These are phyloP conservation scores for Nesogale talazaci DNA, from an alignment of 2,113 vertebrate species.

Conservation along the genomic window DNA sequence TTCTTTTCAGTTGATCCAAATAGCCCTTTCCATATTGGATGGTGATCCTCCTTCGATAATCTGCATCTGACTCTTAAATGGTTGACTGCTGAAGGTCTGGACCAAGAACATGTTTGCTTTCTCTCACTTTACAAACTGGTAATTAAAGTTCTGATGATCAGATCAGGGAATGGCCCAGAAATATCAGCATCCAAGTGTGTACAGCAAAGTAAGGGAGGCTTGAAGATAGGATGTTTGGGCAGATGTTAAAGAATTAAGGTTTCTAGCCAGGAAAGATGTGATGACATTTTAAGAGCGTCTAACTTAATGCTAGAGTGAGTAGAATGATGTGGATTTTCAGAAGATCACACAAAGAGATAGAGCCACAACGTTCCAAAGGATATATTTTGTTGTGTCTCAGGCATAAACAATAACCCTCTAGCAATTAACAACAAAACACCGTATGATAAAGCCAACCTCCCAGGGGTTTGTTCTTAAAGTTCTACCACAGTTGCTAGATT, in stretches of 20 bases:
- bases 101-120: neutral
- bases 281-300: constrained; percentile 28
- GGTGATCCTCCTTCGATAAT: constrained; percentile 3
- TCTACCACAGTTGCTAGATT: neutral
- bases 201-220: constrained; percentile 35
- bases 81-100: constrained; percentile 15
- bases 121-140: constrained; percentile 20
- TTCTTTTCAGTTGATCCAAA: neutral
- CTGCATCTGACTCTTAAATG: neutral
- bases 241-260: constrained; percentile 15
- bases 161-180: constrained; percentile 54
- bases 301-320: neutral
- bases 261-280: neutral
- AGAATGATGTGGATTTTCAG: neutral
- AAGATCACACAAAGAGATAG: constrained; percentile 25
- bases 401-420: constrained; percentile 27
- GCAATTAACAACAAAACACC: constrained; percentile 8
- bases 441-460: neutral
- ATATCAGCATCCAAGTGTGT: neutral
- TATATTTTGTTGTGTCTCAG: neutral
- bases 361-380: neutral
- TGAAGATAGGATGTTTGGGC: constrained; percentile 42
- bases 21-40: neutral
- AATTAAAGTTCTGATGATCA: constrained; percentile 42
- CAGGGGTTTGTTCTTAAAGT: neutral